Conservation (phyloP, 2,113 vertebrate species). For the Ophthalmolycus amberensis region DNA sequence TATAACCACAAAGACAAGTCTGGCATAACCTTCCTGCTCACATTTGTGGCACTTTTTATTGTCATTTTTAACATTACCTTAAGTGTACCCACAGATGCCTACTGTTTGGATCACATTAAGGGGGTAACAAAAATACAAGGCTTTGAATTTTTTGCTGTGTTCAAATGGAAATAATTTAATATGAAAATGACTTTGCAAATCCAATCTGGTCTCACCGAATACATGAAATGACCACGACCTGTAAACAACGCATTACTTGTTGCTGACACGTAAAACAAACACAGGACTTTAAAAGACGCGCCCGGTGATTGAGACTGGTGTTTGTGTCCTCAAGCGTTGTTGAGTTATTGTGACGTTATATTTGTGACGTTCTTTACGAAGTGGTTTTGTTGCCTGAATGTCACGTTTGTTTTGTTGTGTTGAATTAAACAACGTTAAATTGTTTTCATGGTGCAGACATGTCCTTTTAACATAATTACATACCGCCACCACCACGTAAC, state of each 20-base stretch:
- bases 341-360: not conserved
- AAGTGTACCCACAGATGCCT: not conserved
- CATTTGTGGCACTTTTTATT: not conserved
- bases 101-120: not conserved
- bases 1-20: not conserved
- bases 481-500: no score
- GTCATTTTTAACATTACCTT: not conserved
- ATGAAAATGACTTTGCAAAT: not conserved
- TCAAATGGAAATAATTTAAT: slow-evolving; percentile 1
- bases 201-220: not conserved
- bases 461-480: no score
- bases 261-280: not conserved
- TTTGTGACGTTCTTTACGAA: not conserved
- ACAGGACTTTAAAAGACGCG: not conserved
- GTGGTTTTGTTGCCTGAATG: not conserved
- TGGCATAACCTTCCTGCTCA: not conserved
- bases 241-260: not conserved
- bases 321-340: not conserved
- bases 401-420: not conserved
- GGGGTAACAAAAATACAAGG: not conserved
- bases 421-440: not conserved
- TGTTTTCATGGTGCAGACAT: not conserved
- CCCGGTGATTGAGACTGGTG: not conserved
- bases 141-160: not conserved
- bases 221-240: not conserved